phyloP scores from a whole-genome alignment of 2,797 vertebrate genomes.

The Harpagifer antarcticus region DNA sequence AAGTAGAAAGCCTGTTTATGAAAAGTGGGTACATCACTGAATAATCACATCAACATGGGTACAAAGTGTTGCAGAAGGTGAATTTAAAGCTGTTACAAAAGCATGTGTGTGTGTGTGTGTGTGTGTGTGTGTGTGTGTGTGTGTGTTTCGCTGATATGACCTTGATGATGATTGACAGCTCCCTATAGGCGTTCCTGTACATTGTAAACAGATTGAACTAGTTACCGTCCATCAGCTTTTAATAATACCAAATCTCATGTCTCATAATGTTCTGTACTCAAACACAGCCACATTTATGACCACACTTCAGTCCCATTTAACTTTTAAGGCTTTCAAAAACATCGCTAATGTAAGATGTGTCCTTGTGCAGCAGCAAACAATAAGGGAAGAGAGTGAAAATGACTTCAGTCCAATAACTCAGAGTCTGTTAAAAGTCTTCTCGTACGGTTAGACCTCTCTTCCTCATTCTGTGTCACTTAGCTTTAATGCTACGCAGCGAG shows the following conservation, averaged over 20 bases:
- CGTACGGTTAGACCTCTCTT: neutral
- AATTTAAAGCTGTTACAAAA: neutral
- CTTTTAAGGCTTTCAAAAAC: conserved; percentile 35
- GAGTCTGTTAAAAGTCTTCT: conserved; percentile 30
- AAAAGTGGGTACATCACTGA: conserved; percentile 12
- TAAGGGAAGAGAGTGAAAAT: conserved; percentile 27
- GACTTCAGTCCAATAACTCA: conserved; percentile 27
- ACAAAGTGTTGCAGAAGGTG: conserved; percentile 3
- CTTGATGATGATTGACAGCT: conserved; percentile 60
- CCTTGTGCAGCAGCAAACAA: conserved; percentile 31
- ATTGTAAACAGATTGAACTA: conserved; percentile 28
- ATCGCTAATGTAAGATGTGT: conserved; percentile 39
- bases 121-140: neutral
- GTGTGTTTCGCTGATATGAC: conserved; percentile 12
- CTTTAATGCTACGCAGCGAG: conserved; percentile 30
- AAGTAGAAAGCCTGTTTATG: conserved; percentile 12
- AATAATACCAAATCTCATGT: neutral
- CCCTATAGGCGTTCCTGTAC: conserved; percentile 34
- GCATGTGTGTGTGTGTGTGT: neutral
- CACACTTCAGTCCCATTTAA: conserved; percentile 17
- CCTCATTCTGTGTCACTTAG: conserved; percentile 49
- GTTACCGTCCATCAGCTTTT: neutral
- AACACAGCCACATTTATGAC: conserved; percentile 33
- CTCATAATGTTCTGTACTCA: neutral
- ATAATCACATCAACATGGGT: neutral